Percentiles rank a stretch among this genome's conserved stretches.
Evolutionary conservation across 2,888 invertebrate species (phyloP).

Genomic region (Nomada fucata): DNA sequence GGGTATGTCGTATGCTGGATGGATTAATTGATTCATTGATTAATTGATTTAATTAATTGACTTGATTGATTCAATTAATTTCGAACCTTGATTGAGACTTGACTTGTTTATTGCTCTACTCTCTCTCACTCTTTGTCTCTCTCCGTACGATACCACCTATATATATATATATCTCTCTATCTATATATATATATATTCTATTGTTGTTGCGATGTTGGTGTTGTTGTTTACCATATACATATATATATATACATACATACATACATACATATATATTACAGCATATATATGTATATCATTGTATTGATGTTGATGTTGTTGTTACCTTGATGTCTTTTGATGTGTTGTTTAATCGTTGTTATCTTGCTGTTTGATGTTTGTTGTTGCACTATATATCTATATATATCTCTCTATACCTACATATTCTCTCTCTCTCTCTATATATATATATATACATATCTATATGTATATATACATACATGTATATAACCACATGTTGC

Average conservation of each 20-base stretch:
- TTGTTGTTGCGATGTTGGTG: constrained; percentile 83
- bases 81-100: constrained; percentile 75
- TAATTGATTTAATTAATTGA: constrained; percentile 73
- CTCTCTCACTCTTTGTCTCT: constrained; percentile 59
- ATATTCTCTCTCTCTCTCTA: constrained; percentile 48
- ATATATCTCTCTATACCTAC: constrained; percentile 55
- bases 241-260: constrained; percentile 65
- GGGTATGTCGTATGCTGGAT: constrained; percentile 84
- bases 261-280: constrained; percentile 56
- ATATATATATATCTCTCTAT: constrained; percentile 53
- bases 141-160: constrained; percentile 72
- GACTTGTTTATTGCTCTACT: constrained; percentile 68
- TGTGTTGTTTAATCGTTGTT: constrained; percentile 84
- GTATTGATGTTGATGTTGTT: constrained; percentile 83
- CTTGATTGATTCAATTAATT: constrained; percentile 65
- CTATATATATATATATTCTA: constrained; percentile 54
- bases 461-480: constrained; percentile 64
- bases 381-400: constrained; percentile 82
- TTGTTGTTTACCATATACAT: constrained; percentile 79
- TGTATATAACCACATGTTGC: constrained; percentile 70
- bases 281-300: constrained; percentile 73
- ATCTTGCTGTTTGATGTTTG: constrained; percentile 83
- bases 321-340: constrained; percentile 83
- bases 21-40: constrained; percentile 77
- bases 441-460: constrained; percentile 56